Evolutionary conservation across 2,797 vertebrate genomes (phyloP).

Genomic region (Ctenopoma multispine): DNA sequence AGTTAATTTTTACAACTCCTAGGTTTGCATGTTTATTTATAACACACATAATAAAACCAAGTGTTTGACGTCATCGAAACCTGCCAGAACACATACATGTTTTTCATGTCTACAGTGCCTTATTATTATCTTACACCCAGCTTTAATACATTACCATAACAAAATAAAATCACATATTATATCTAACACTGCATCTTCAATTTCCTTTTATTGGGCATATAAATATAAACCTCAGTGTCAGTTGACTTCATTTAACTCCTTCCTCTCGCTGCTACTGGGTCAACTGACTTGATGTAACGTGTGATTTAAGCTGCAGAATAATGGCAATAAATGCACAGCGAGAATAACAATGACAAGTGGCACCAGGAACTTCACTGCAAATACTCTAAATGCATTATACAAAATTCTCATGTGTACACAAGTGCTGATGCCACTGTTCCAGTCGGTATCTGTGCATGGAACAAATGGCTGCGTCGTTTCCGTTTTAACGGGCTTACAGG

Average conservation of each 20-base stretch:
- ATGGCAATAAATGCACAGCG: slow-evolving; percentile 46
- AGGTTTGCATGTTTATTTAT: slow-evolving; percentile 53
- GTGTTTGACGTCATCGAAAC: slow-evolving; percentile 17
- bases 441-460: slow-evolving; percentile 26
- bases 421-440: slow-evolving; percentile 51
- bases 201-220: slow-evolving; percentile 45
- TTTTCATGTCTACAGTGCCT: slow-evolving; percentile 51
- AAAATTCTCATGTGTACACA: slow-evolving; percentile 56
- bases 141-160: slow-evolving; percentile 46
- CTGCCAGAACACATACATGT: slow-evolving; percentile 25
- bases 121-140: slow-evolving; percentile 47
- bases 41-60: slow-evolving; percentile 42
- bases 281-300: slow-evolving; percentile 9
- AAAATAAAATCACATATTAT: slow-evolving; percentile 57
- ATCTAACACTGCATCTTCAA: slow-evolving; percentile 44
- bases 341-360: slow-evolving; percentile 61
- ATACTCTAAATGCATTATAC: slow-evolving; percentile 61
- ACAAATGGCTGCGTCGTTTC: slow-evolving; percentile 22
- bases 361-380: slow-evolving; percentile 49
- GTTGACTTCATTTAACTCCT: slow-evolving; percentile 33
- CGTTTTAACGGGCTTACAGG: slow-evolving; percentile 57
- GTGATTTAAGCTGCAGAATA: slow-evolving; percentile 33
- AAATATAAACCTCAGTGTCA: slow-evolving; percentile 57
- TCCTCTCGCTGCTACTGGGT: slow-evolving; percentile 33
- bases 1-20: slow-evolving; percentile 26